These are phyloP conservation scores for Furcifer pardalis DNA, from an alignment of 2,797 vertebrate species.

Conservation along the genomic window DNA sequence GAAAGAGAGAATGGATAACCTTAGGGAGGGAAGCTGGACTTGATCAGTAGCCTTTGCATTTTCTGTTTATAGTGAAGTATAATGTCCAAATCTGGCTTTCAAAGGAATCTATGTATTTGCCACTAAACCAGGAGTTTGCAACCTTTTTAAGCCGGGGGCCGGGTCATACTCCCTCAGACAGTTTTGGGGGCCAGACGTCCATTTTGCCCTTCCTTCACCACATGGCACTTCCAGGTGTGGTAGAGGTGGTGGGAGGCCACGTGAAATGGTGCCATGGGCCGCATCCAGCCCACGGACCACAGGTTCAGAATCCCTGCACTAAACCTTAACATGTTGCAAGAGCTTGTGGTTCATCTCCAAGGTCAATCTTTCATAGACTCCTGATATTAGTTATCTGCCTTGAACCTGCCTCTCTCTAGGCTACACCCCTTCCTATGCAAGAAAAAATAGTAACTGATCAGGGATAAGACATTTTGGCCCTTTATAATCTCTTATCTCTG, in stretches of 20 bases:
- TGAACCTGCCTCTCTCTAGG: not conserved
- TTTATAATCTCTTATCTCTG: too few relatives aligned
- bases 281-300: too few relatives aligned
- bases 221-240: too few relatives aligned
- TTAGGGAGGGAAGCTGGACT: not conserved
- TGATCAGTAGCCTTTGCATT: not conserved
- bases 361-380: not conserved
- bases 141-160: too few relatives aligned
- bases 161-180: too few relatives aligned
- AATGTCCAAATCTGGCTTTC: not conserved
- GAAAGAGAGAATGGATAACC: not conserved
- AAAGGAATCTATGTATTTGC: not conserved
- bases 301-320: too few relatives aligned
- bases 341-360: not conserved
- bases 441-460: not conserved
- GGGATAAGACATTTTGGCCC: not conserved
- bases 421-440: not conserved
- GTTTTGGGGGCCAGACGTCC: too few relatives aligned
- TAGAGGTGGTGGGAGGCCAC: too few relatives aligned
- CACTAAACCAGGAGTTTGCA: too few relatives aligned
- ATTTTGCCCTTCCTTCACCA: too few relatives aligned
- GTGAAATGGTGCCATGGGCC: too few relatives aligned
- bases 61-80: not conserved
- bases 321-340: not conserved
- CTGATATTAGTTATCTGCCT: not conserved